A percentile compares a stretch with the other conserved stretches of the same genome.
These are phyloP conservation scores for Branchellion lobata DNA, from an alignment of 2,888 invertebrate species.

Conservation along the genomic window DNA sequence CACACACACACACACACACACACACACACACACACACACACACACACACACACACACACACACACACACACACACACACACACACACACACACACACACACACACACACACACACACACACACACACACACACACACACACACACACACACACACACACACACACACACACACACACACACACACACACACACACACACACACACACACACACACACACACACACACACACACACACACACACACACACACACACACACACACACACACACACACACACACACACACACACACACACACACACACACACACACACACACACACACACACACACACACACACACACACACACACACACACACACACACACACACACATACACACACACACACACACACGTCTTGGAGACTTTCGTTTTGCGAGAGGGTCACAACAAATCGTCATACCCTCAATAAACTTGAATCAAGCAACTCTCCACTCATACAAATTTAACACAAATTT, in stretches of 20 bases:
- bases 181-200: constrained; percentile 42
- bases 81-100: no score
- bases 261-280: constrained; percentile 36
- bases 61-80: no score
- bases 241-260: constrained; percentile 35
- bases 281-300: constrained; percentile 31
- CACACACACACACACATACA: constrained; percentile 41
- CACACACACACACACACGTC: constrained; percentile 35
- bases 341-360: constrained; percentile 43
- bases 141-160: constrained; percentile 20
- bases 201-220: constrained; percentile 36
- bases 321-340: constrained; percentile 42
- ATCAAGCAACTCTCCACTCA: no score
- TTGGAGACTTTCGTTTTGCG: no score
- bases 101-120: constrained; percentile 36
- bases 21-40: no score
- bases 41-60: no score
- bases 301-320: constrained; percentile 33
- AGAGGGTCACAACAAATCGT: no score
- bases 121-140: constrained; percentile 33
- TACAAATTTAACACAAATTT: no score
- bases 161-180: constrained; percentile 41
- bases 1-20: no score
- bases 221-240: constrained; percentile 29
- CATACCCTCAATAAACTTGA: no score